A percentile compares a stretch with the other conserved stretches of the same genome.
Conservation (phyloP, 2,888 invertebrate genomes). For the Amphipyra berbera region DNA sequence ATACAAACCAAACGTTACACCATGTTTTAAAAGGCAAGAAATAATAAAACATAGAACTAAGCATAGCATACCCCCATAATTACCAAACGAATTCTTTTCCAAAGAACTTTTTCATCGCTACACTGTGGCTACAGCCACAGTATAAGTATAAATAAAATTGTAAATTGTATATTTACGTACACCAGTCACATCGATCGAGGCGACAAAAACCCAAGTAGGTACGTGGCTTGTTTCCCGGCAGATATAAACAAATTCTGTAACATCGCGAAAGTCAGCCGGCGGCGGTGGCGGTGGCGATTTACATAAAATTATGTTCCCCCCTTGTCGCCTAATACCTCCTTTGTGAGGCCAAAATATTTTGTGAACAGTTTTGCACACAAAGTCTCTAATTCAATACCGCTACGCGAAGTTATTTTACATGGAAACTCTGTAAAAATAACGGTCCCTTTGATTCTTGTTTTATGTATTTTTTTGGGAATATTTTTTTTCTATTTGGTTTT, state of each 20-base stretch:
- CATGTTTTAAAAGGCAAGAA: no score
- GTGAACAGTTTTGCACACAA: constrained; percentile 88
- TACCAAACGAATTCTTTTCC: no score
- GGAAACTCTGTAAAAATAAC: constrained; percentile 55
- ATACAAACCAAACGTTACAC: no score
- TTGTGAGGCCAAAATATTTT: constrained; percentile 89
- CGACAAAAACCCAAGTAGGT: constrained; percentile 58
- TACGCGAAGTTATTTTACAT: constrained; percentile 57
- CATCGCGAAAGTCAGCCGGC: constrained; percentile 74
- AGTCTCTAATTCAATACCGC: constrained; percentile 86
- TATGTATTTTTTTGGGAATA: constrained; percentile 21
- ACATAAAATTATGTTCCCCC: constrained; percentile 74
- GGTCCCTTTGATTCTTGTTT: constrained; percentile 57
- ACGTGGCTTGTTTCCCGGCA: constrained; percentile 68
- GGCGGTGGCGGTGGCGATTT: constrained; percentile 73
- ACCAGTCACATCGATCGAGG: constrained; percentile 57
- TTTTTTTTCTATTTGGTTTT: constrained; percentile 16
- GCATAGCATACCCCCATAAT: no score
- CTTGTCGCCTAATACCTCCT: constrained; percentile 80
- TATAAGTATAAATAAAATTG: no score
- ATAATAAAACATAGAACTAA: no score
- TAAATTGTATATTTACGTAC: constrained; percentile 2
- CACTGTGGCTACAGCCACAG: no score
- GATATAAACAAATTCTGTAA: constrained; percentile 82
- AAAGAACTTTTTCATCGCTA: no score